Evolutionary conservation across 2,888 invertebrate species (phyloP).

Genomic region (Neoitamus cyanurus): DNA sequence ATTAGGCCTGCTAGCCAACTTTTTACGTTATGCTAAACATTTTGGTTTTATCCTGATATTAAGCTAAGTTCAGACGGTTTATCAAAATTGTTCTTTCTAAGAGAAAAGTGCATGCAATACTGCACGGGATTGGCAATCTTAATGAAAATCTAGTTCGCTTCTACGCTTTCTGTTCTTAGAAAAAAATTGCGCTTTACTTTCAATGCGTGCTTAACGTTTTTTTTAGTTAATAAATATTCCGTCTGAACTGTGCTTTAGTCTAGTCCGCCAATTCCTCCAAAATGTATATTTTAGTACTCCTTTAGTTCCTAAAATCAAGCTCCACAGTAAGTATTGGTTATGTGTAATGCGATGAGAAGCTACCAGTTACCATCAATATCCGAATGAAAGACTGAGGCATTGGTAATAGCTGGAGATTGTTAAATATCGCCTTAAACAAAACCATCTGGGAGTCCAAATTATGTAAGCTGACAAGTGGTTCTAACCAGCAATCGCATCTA

Average conservation of each 20-base stretch:
- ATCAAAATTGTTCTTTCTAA: too few relatives aligned
- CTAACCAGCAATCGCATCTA: neutral
- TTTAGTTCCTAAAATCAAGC: conserved; percentile 5
- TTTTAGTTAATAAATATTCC: too few relatives aligned
- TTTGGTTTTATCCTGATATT: too few relatives aligned
- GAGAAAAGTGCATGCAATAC: too few relatives aligned
- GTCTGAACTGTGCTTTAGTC: neutral
- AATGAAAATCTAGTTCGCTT: too few relatives aligned
- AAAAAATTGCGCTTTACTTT: too few relatives aligned
- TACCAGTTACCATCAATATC: neutral
- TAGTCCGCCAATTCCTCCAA: neutral
- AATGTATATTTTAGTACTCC: neutral
- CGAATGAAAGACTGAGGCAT: neutral
- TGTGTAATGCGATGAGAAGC: neutral
- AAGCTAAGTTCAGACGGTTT: too few relatives aligned
- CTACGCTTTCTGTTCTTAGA: too few relatives aligned
- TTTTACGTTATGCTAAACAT: neutral
- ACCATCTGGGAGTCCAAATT: neutral
- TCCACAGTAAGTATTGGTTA: neutral
- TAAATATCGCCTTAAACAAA: neutral
- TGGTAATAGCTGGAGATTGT: neutral
- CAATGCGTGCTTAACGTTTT: too few relatives aligned
- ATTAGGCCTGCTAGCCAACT: too few relatives aligned
- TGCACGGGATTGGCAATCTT: too few relatives aligned
- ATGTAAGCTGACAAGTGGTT: neutral